Conservation (phyloP, 2,888 invertebrate genomes). For the Tetheella fluctuosa region DNA sequence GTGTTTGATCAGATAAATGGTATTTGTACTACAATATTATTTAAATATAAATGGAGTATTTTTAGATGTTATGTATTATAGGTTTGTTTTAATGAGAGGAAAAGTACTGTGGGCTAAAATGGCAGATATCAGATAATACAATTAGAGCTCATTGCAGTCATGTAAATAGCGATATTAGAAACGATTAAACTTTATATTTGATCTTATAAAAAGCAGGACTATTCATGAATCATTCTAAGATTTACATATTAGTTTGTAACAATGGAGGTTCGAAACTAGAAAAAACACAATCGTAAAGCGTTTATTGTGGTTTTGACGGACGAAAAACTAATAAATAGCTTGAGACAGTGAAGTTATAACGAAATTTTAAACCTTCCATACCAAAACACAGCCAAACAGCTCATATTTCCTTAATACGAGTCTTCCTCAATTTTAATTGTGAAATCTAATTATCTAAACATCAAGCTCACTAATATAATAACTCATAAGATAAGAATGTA, state of each 20-base stretch:
- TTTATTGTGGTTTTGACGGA: background rate
- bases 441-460: background rate
- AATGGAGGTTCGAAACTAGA: no score
- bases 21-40: constrained; percentile 21
- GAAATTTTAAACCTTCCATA: no score
- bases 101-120: background rate
- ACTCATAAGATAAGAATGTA: background rate
- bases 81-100: background rate
- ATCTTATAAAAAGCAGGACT: no score
- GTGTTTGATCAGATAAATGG: constrained; percentile 35
- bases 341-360: no score
- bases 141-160: no score
- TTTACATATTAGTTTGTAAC: no score
- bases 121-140: no score
- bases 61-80: background rate
- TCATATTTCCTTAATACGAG: no score
- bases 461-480: background rate
- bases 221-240: background rate
- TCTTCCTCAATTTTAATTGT: background rate
- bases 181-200: no score
- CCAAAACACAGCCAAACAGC: no score
- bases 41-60: constrained; percentile 4
- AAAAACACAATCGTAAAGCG: no score
- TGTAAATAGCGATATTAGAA: no score
- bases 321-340: background rate